These are phyloP conservation scores for Polymixis lichenea DNA, from an alignment of 2,888 invertebrate species.

Conservation along the genomic window DNA sequence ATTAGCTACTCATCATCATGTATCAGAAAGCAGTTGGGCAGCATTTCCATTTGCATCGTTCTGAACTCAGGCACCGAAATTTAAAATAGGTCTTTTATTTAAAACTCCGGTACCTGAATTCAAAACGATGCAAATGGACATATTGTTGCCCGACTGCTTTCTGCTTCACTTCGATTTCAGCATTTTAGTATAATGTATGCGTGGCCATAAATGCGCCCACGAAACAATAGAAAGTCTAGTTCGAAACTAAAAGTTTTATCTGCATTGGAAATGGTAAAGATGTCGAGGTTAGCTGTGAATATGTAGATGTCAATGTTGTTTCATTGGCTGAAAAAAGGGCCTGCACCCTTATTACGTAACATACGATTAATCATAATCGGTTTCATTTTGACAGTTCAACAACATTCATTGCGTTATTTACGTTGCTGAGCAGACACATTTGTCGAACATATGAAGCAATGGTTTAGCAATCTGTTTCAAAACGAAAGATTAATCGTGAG, in stretches of 20 bases:
- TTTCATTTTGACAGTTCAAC: no score
- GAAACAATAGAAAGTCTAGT: slow-evolving; percentile 3
- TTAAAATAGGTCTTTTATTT: not conserved
- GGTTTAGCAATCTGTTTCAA: no score
- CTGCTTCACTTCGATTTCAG: slow-evolving; percentile 19
- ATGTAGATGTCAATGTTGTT: not conserved
- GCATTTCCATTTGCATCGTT: no score
- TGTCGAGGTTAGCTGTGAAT: not conserved
- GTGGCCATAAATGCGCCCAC: slow-evolving; percentile 34
- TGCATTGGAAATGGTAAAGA: slow-evolving; percentile 3
- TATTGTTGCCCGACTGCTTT: not conserved
- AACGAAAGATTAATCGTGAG: no score
- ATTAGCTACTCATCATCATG: not conserved
- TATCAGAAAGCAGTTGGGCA: no score
- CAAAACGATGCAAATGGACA: not conserved
- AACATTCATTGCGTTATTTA: no score
- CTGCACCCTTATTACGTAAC: no score
- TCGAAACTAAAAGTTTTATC: not conserved
- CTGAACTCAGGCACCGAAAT: no score
- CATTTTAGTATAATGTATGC: not conserved
- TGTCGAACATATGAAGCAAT: no score
- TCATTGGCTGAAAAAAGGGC: not conserved
- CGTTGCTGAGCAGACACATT: no score
- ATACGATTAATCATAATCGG: no score
- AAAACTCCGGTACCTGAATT: not conserved